phyloP scores from a whole-genome alignment of 2,113 vertebrate genomes.

The Microcebus lehilahytsara region DNA sequence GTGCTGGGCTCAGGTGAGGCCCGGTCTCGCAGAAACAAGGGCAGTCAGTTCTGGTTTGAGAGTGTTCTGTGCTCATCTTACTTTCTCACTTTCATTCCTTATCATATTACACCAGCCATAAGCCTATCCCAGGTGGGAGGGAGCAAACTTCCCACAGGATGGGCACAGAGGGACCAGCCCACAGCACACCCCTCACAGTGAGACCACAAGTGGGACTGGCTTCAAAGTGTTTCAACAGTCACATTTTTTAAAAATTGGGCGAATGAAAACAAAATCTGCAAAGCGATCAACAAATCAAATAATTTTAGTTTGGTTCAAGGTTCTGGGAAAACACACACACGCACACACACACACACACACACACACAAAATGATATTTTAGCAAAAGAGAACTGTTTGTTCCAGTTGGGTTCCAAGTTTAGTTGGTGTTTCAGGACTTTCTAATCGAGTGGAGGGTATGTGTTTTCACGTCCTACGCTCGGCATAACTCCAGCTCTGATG shows the following conservation, averaged over 20 bases:
- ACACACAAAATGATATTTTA: background rate
- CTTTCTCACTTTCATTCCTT: too few relatives aligned
- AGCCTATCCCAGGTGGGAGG: too few relatives aligned
- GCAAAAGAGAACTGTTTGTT: background rate
- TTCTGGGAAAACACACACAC: background rate
- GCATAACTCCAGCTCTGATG: background rate
- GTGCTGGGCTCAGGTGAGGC: background rate
- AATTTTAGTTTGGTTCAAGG: background rate
- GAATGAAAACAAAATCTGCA: background rate
- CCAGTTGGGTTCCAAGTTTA: background rate
- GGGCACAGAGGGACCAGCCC: too few relatives aligned
- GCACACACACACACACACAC: background rate
- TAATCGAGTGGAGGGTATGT: background rate
- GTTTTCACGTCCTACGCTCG: accelerated
- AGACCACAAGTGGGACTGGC: too few relatives aligned
- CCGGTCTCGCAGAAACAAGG: background rate
- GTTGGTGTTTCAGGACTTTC: background rate
- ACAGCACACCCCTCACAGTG: background rate
- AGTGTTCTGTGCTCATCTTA: background rate
- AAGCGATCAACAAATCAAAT: background rate
- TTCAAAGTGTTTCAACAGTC: background rate
- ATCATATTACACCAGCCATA: background rate
- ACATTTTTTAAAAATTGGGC: background rate
- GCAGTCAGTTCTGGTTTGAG: background rate
- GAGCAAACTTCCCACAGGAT: background rate